phyloP scores from a whole-genome alignment of 2,113 vertebrate species.

The Mobula hypostoma region DNA sequence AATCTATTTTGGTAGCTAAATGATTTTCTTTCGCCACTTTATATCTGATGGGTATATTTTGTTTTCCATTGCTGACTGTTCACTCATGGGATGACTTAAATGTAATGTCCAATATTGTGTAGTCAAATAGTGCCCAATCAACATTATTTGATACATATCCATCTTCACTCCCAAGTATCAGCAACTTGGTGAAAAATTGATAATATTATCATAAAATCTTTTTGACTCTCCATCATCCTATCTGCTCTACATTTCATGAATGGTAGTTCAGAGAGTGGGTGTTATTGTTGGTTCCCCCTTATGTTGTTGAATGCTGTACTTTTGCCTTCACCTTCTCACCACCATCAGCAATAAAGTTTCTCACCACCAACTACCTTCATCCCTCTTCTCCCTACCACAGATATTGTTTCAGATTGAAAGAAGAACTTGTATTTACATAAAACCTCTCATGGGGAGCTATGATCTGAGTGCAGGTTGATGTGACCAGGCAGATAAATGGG shows the following conservation, averaged over 20 bases:
- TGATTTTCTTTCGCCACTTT: not conserved
- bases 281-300: not conserved
- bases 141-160: not conserved
- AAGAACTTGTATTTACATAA: too few relatives aligned
- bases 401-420: too few relatives aligned
- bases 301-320: not conserved
- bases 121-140: not conserved
- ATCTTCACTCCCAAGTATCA: not conserved
- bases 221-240: not conserved
- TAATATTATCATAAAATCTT: not conserved
- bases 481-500: too few relatives aligned
- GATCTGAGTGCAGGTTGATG: too few relatives aligned
- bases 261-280: not conserved
- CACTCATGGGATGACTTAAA: not conserved
- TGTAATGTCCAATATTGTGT: not conserved
- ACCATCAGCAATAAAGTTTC: not conserved
- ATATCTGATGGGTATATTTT: not conserved
- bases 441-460: too few relatives aligned
- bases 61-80: not conserved
- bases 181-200: not conserved
- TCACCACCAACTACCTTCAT: not conserved
- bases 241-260: not conserved
- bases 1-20: not conserved
- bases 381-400: not conserved
- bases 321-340: not conserved